Conservation (phyloP, 2,113 vertebrate species). For the Cryptomyrus ogoouensis region DNA sequence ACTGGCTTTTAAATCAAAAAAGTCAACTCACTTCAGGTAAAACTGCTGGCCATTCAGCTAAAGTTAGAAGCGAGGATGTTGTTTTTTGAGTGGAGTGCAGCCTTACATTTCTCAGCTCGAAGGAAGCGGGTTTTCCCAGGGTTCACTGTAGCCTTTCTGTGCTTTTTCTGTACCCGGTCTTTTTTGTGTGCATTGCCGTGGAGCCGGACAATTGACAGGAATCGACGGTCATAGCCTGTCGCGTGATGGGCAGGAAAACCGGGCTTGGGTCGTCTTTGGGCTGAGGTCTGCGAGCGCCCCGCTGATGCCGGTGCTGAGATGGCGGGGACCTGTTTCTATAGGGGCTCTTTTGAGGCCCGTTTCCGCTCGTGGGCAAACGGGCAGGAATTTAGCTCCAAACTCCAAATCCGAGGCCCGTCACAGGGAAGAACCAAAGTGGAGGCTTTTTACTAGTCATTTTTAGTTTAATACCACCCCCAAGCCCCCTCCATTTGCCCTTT, state of each 20-base stretch:
- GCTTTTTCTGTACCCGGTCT: not conserved
- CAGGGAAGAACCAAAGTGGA: not conserved
- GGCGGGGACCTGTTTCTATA: not conserved
- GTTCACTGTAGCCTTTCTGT: not conserved
- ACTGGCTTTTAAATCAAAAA: not conserved
- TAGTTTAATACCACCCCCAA: not conserved
- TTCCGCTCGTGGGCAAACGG: not conserved
- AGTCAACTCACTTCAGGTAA: not conserved
- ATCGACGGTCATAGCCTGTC: not conserved
- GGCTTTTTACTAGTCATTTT: constrained; percentile 22
- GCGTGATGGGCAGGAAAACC: not conserved
- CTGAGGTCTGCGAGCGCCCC: not conserved
- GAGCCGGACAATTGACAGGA: not conserved
- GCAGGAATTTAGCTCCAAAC: not conserved
- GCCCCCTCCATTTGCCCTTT: constrained; percentile 16
- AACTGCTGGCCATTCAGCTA: not conserved
- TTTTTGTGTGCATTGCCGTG: not conserved
- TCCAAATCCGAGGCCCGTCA: not conserved
- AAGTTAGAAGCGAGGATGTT: not conserved
- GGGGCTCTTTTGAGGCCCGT: not conserved
- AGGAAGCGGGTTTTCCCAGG: not conserved
- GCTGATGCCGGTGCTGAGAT: not conserved
- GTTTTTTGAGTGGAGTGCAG: not conserved
- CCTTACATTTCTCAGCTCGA: not conserved
- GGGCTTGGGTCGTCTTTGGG: not conserved